Base-by-base conservation (phyloP, 2,797 vertebrate species). In the Catostomus latipinnis region DNA sequence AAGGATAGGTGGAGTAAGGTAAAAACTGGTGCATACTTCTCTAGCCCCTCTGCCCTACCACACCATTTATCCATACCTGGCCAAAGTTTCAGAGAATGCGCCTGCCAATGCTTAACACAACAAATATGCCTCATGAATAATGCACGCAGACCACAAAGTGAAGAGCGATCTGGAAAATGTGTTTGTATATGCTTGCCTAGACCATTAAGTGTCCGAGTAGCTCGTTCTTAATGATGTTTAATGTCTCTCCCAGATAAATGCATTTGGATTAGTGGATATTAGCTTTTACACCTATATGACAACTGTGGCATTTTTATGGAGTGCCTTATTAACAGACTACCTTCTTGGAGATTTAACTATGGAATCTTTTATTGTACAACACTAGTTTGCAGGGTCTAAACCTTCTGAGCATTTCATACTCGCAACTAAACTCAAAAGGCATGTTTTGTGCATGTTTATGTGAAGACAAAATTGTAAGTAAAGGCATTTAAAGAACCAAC, bases 231-330 rank as follows among this genome's bases (percentile, higher is more conserved):
- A 72, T 62, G 16, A 82, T 72, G 74, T 57, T 49, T 60, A 62
- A 70, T 49, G 34, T 72, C 16, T 69, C 2, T 49, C 4, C 74
- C 57, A 34, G 62, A 71, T 45, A 82, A 77, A 82, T 68, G 46
- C 52, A 54, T 14, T 63, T 75, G 66, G 56, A 66, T 50, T 10
- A 76, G 14, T 60, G 22, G 6, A 76, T 43, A 67, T 1, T 14
- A 22, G 22, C 63, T 66, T 57, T 77, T 50, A 68, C 63, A 54
- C 72, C 34, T 71, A 10, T 34, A 65, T 50, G 60, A 45, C 60
- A 50, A 48, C 13, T 11, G 8, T 54, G 14, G 16, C 60, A 48
- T 11, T 65, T 72, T 71, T n/a, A 72, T 60, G n/a, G 12, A 57
- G 43, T 53, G 46, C 49, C 3, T 71, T 45, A 34, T 34, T 34